Conservation (phyloP, 2,888 invertebrate genomes). For the Acanthopleura granulata region DNA sequence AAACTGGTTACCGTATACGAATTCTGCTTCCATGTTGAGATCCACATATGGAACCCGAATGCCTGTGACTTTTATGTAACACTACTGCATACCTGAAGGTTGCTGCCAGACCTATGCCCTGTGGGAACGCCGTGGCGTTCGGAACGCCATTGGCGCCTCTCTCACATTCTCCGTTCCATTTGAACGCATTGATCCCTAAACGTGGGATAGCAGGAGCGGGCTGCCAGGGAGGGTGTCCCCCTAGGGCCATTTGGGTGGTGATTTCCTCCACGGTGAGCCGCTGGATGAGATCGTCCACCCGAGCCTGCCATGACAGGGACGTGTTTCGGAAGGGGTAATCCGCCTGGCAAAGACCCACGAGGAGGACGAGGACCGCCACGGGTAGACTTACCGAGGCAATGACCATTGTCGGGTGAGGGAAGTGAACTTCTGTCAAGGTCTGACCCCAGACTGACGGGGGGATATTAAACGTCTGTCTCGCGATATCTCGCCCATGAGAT, state of each 20-base stretch:
- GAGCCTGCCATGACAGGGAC: constrained; percentile 35
- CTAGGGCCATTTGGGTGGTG: constrained; percentile 24
- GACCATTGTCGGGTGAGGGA: too few relatives aligned
- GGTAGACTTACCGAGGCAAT: too few relatives aligned
- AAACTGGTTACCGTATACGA: too few relatives aligned
- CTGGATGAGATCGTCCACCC: constrained; percentile 40
- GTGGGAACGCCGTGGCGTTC: constrained; percentile 55
- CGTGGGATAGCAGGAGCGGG: constrained; percentile 47
- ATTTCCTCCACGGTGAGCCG: constrained; percentile 43
- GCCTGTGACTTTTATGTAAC: too few relatives aligned
- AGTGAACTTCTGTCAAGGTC: too few relatives aligned
- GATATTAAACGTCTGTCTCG: too few relatives aligned
- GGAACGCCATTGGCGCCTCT: constrained; percentile 48
- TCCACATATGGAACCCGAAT: too few relatives aligned
- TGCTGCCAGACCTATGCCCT: constrained; percentile 55
- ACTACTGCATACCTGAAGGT: constrained; percentile 45
- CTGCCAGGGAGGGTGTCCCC: background rate
- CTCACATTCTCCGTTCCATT: constrained; percentile 57
- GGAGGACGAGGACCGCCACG: background rate
- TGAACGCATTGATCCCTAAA: constrained; percentile 50
- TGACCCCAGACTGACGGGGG: too few relatives aligned
- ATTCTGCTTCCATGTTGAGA: too few relatives aligned
- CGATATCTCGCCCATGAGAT: too few relatives aligned
- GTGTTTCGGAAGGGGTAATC: constrained; percentile 40
- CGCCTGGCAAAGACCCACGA: background rate